These are phyloP conservation scores for Diplogasteroides magnus DNA, from an alignment of 1,140 invertebrate genomes.

Conservation along the genomic window DNA sequence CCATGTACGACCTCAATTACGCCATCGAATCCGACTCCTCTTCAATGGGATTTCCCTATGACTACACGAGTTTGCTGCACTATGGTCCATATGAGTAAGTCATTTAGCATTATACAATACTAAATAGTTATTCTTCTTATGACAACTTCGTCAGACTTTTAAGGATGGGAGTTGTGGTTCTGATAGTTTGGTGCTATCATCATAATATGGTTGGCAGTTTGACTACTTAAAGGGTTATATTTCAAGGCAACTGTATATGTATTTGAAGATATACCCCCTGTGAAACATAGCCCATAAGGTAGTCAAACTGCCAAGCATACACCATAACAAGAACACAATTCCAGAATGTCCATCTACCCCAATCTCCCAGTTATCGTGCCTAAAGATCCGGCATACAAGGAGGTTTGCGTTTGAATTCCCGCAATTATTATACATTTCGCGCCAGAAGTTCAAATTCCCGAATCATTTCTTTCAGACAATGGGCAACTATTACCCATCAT, in stretches of 20 bases:
- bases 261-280: too few species aligned
- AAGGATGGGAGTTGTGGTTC: too few species aligned
- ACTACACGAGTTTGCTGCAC: not conserved
- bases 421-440: too few species aligned
- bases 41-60: not conserved
- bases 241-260: too few species aligned
- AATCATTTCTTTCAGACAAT: not conserved
- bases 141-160: too few species aligned
- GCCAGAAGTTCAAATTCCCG: too few species aligned
- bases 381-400: too few species aligned
- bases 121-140: not conserved
- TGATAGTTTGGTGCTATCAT: too few species aligned
- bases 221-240: too few species aligned
- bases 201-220: too few species aligned
- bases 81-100: not conserved
- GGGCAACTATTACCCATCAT: not conserved
- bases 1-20: not conserved
- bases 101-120: not conserved
- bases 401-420: too few species aligned
- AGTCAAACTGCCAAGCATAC: not conserved
- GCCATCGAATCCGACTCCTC: not conserved
- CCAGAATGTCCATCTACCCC: not conserved
- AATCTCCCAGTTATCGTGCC: not conserved
- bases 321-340: not conserved
- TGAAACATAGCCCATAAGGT: not conserved